These are phyloP conservation scores for Ascidia mentula DNA, from an alignment of 23 tunicate genomes.

Conservation along the genomic window DNA sequence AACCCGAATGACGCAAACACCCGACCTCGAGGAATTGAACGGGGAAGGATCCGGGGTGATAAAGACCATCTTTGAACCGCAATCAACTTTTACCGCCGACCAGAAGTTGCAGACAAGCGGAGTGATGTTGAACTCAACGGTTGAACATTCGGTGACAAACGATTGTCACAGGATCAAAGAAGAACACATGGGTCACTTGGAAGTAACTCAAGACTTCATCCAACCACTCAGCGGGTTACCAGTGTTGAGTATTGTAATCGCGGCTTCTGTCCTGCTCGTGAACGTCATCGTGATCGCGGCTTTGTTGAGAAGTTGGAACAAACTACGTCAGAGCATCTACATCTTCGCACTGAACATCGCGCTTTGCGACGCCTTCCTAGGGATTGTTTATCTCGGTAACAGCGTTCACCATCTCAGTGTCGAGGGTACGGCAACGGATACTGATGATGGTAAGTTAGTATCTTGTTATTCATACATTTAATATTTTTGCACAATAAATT, in stretches of 20 bases:
- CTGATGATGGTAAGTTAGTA: slow-evolving; percentile 5
- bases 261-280: slow-evolving; percentile 11
- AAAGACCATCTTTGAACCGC: not conserved
- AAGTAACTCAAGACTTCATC: not conserved
- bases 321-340: slow-evolving; percentile 35
- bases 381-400: slow-evolving; percentile 3
- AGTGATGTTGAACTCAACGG: too few species aligned
- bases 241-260: not conserved
- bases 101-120: too few species aligned
- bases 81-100: too few species aligned
- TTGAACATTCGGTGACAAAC: too few species aligned
- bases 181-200: not conserved
- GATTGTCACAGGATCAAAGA: not conserved
- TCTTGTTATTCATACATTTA: too few species aligned
- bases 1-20: not conserved
- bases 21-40: not conserved
- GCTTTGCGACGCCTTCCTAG: slow-evolving; percentile 29
- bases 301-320: slow-evolving; percentile 28
- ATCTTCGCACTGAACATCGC: slow-evolving; percentile 26
- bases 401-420: slow-evolving; percentile 8
- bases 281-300: slow-evolving; percentile 21
- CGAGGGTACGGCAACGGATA: not conserved
- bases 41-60: not conserved
- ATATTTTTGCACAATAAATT: too few species aligned
- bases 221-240: not conserved